phyloP scores from a whole-genome alignment of 2,797 vertebrate genomes.

The Sebastes goodei region DNA sequence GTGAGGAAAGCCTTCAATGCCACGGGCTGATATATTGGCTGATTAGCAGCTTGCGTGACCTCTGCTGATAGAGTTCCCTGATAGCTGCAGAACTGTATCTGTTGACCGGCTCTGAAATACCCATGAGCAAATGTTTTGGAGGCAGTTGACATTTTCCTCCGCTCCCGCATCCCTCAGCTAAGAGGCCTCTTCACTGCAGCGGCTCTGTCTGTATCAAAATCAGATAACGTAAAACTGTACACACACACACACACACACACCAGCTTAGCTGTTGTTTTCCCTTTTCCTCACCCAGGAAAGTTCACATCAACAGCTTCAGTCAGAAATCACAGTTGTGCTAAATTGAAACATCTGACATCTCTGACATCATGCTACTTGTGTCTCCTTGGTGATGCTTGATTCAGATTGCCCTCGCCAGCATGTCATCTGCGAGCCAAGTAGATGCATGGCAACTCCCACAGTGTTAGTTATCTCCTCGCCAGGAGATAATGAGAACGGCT shows the following conservation, averaged over 20 bases:
- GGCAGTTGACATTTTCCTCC: slow-evolving; percentile 66
- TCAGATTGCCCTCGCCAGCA: slow-evolving; percentile 13
- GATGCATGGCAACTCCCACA: slow-evolving; percentile 39
- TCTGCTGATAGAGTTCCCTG: slow-evolving; percentile 54
- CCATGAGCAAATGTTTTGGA: slow-evolving; percentile 48
- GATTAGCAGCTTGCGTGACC: slow-evolving; percentile 60
- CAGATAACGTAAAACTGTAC: slow-evolving; percentile 59
- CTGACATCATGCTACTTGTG: slow-evolving; percentile 11
- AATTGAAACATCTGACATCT: slow-evolving; percentile 37
- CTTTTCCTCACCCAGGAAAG: slow-evolving; percentile 33
- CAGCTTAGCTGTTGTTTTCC: slow-evolving; percentile 57
- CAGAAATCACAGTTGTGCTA: slow-evolving; percentile 29
- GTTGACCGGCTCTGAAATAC: slow-evolving; percentile 49
- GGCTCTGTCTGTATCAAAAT: slow-evolving; percentile 53
- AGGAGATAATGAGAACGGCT: neutral
- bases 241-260: slow-evolving; percentile 36
- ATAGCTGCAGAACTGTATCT: slow-evolving; percentile 56
- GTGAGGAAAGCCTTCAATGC: slow-evolving; percentile 45
- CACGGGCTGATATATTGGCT: slow-evolving; percentile 54
- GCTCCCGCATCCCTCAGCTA: slow-evolving; percentile 51
- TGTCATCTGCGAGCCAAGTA: slow-evolving; percentile 22
- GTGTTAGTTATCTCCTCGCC: neutral
- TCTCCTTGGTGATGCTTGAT: slow-evolving; percentile 35
- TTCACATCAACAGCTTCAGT: slow-evolving; percentile 36
- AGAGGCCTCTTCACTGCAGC: slow-evolving; percentile 53